Evolutionary conservation across 2,797 vertebrate genomes (phyloP), one percentile per base, ranked within the genome.

Genomic region (Picus viridis): DNA sequence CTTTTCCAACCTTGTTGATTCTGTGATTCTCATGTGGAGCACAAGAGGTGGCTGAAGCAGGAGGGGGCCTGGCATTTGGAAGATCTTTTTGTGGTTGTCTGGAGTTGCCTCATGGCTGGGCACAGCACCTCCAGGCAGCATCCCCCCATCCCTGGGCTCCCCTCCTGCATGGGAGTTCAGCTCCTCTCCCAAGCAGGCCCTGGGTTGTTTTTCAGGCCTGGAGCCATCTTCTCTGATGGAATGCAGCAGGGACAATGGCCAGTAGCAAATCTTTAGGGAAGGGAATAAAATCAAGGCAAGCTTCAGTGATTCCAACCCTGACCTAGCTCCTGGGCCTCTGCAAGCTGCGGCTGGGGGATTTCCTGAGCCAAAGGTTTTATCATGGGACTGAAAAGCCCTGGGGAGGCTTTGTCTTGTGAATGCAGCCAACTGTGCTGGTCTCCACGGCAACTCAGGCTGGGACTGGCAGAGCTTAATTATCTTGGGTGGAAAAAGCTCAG

Each of bases 201-300:
- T 36, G 13, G 12, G n/a, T 56, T 83, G 67, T 83, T 95, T 91
- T 78, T 92, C 57, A 81, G 89, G 83, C 93, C 88, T 45, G 3
- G 70, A 95, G 93, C 89, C 85, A 41, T 91, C 34, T 72, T 83
- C 77, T 49, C 49, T 92, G 91, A 26, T 0, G 8, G 87, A 92
- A 86, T 95, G 73, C 87, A 89, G 80, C 85, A 86, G 88, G 91
- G 79, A 95, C 91, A 89, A 86, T 91, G 92, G 95, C 91, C 70
- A 88, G 92, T 61, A 92, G 87, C 82, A 73, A 89, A 86, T 92
- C 89, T 67, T 94, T 89, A 61, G 70, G 65, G 63, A 88, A 88
- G 86, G 75, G 87, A 89, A 88, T 57, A 53, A 89, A 92, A 89
- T 5, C 89, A 92, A 77, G 87, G 79, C 92, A 96, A 81, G 95